Base-by-base conservation (phyloP, 2,888 invertebrate genomes). In the Calameuta idolon region DNA sequence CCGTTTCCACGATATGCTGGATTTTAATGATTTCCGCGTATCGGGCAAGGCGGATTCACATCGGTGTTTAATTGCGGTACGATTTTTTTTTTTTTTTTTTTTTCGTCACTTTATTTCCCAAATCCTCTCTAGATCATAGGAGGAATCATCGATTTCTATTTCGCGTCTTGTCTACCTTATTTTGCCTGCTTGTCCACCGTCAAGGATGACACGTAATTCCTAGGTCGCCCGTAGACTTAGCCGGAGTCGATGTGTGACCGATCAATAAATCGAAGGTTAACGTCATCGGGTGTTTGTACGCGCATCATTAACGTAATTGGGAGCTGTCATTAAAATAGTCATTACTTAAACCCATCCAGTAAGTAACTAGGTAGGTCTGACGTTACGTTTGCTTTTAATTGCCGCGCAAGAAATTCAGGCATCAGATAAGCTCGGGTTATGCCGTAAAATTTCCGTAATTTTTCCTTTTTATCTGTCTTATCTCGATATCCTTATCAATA, bases 251-350 rank as follows among this genome's bases (percentile, higher is more conserved):
- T 12, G 34, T 71, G 30, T 5, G 31, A 34, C 9, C 31, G 30
- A 34, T 71, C 71, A 23, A 71, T 71, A 71, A 71, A 71, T 71
- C 71, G 71, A 71, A 71, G 71, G 71, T 23, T 23, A 34, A 71
- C 55, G 55, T 55, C 34, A 31, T 31, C 71, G 71, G 34, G 34
- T 34, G 30, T 34, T 30, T n/a, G 3, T 23, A 71, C 71, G 71
- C 55, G 71, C 4, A 71, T 71, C 30, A 71, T 11, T 71, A 33
- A 23, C 9, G 2, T 9, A 55, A 55, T 55, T 55, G 5, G 55
- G 23, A 55, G 55, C 23, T 23, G 40, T 55, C 55, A 23, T 55
- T 55, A 23, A 55, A 23, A 55, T 55, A 23, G 23, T 23, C 55
- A 55, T 55, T 55, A 23, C 23, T 55, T 23, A 55, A 55, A 23